These are phyloP conservation scores for Ommatoiulus sabulosus DNA, from an alignment of 2,888 invertebrate species.

Conservation along the genomic window DNA sequence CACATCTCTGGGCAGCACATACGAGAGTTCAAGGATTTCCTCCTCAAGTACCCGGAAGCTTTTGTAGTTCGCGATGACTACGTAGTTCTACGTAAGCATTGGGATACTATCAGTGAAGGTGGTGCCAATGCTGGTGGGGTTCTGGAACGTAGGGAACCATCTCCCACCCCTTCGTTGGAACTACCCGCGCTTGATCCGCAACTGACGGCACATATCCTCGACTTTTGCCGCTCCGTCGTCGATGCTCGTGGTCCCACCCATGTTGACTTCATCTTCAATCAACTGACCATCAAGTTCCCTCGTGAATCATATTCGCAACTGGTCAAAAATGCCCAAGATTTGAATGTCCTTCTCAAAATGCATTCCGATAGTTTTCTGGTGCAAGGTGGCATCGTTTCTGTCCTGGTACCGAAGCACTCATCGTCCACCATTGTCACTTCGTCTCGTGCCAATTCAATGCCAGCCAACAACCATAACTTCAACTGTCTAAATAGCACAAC, in stretches of 20 bases:
- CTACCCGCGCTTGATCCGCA: slow-evolving; percentile 56
- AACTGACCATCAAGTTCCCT: slow-evolving; percentile 79
- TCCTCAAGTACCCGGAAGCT: slow-evolving; percentile 83
- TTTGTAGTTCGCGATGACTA: slow-evolving; percentile 86
- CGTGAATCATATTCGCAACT: slow-evolving; percentile 81
- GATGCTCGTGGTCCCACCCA: slow-evolving; percentile 77
- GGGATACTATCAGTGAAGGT: slow-evolving; percentile 62
- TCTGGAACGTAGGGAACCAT: slow-evolving; percentile 61
- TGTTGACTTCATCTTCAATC: slow-evolving; percentile 87
- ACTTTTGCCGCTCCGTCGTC: slow-evolving; percentile 60
- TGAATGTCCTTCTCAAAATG: slow-evolving; percentile 89
- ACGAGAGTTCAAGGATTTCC: slow-evolving; percentile 92
- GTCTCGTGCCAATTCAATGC: slow-evolving; percentile 59
- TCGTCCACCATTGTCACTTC: slow-evolving; percentile 60
- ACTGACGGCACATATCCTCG: slow-evolving; percentile 62
- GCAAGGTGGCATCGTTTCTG: slow-evolving; percentile 89
- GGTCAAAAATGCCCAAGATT: slow-evolving; percentile 89
- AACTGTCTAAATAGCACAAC: slow-evolving; percentile 29
- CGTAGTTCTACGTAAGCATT: slow-evolving; percentile 78
- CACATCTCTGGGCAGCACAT: slow-evolving; percentile 95
- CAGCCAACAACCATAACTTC: slow-evolving; percentile 57
- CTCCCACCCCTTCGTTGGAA: slow-evolving; percentile 38
- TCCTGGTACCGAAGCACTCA: slow-evolving; percentile 69
- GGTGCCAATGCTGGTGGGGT: slow-evolving; percentile 60
- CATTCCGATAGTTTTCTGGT: slow-evolving; percentile 96